phyloP scores from a whole-genome alignment of 1,140 invertebrate genomes.

The Plectus sambesii region DNA sequence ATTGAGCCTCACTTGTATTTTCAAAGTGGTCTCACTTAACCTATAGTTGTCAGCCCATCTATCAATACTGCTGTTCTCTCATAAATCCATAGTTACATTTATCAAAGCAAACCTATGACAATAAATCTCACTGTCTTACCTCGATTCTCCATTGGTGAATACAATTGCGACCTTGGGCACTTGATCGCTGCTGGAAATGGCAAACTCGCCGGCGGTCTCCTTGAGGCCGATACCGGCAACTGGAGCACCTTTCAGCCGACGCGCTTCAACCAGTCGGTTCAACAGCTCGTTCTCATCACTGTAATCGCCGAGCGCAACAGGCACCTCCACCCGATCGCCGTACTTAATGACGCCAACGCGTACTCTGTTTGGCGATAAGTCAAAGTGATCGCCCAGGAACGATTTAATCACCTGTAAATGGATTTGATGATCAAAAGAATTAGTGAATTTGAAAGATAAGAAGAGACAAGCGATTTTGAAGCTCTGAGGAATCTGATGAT shows the following conservation, averaged over 20 bases:
- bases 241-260: conserved; percentile 35
- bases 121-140: conserved; percentile 23
- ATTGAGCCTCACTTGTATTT: too few species aligned
- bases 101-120: too few species aligned
- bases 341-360: conserved; percentile 40
- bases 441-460: too few species aligned
- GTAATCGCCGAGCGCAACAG: conserved; percentile 41
- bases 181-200: conserved; percentile 28
- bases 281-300: conserved; percentile 32
- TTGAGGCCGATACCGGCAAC: conserved; percentile 35
- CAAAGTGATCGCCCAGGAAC: conserved; percentile 39
- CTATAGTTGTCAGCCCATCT: too few species aligned
- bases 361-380: conserved; percentile 33
- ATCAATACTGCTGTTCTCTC: too few species aligned
- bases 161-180: conserved; percentile 34
- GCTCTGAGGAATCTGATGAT: too few species aligned
- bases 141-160: conserved; percentile 39
- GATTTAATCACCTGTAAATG: conserved; percentile 37
- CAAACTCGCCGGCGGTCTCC: conserved; percentile 37
- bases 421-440: too few species aligned
- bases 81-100: too few species aligned
- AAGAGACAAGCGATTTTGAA: too few species aligned
- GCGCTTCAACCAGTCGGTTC: conserved; percentile 33
- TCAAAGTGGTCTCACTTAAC: too few species aligned
- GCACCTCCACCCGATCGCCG: conserved; percentile 29